Conservation (phyloP, 2,113 vertebrate genomes). For the Opisthocomus hoazin region DNA sequence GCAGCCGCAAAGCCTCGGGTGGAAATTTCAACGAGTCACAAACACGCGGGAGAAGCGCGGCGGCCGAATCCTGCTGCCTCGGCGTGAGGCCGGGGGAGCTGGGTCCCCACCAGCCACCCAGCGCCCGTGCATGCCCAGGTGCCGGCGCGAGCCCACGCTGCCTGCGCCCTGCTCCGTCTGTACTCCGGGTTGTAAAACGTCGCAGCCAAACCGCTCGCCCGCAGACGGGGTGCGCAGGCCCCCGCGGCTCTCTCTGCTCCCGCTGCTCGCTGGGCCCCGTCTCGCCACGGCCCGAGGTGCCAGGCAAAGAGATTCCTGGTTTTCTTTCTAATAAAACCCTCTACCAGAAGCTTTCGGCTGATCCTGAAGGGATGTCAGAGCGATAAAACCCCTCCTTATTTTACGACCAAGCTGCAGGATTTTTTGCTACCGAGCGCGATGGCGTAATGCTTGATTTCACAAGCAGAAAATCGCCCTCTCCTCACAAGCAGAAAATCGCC, state of each 20-base stretch:
- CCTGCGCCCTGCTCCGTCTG: not conserved
- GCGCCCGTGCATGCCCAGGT: accelerated
- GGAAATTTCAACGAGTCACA: not conserved
- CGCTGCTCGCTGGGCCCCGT: not conserved
- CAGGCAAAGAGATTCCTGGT: not conserved
- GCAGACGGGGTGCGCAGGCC: not conserved
- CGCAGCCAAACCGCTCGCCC: not conserved
- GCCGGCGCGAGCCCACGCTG: not conserved
- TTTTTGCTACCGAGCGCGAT: not conserved
- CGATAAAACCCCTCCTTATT: slow-evolving; percentile 2
- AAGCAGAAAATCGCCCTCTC: not conserved
- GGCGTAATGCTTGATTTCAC: not conserved
- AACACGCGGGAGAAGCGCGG: not conserved
- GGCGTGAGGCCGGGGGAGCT: accelerated
- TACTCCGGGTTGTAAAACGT: not conserved
- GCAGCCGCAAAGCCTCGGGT: not conserved
- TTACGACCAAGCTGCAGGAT: not conserved
- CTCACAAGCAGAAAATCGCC: no score
- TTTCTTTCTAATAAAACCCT: not conserved
- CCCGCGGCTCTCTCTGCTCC: not conserved
- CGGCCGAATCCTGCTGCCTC: not conserved
- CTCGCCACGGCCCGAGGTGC: not conserved
- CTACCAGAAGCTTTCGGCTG: not conserved
- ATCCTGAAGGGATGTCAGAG: not conserved
- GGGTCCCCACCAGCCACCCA: not conserved